A percentile compares a stretch with the other conserved stretches of the same genome.
phyloP scores from a whole-genome alignment of 92 coral and sea anemone species.

The Porites divaricata region DNA sequence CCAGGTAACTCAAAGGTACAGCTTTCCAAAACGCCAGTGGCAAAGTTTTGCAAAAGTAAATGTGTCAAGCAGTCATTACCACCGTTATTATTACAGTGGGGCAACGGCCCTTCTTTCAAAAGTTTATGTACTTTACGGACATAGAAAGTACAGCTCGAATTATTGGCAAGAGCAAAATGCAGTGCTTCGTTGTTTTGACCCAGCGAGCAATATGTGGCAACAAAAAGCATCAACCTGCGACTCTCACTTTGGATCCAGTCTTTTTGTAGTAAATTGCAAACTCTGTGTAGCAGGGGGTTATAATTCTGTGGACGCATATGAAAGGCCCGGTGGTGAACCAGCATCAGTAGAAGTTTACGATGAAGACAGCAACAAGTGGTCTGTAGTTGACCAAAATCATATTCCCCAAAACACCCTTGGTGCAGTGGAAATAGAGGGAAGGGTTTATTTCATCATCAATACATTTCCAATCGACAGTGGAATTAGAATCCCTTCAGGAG shows the following conservation, averaged over 20 bases:
- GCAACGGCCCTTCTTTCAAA: background rate
- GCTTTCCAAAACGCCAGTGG: background rate
- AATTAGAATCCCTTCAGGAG: constrained; percentile 43
- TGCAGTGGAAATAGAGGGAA: constrained; percentile 36
- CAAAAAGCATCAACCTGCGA: background rate
- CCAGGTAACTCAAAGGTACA: background rate
- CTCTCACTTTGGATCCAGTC: constrained; percentile 16
- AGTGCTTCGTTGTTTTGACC: constrained; percentile 7
- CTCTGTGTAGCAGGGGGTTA: constrained; percentile 9
- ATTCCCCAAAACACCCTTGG: constrained; percentile 39
- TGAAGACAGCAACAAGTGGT: constrained; percentile 9
- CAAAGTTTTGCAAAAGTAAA: background rate
- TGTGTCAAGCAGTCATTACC: background rate
- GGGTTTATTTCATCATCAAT: constrained; percentile 43
- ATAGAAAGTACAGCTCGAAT: too few species aligned
- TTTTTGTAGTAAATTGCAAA: background rate
- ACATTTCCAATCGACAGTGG: constrained; percentile 44
- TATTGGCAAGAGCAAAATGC: background rate
- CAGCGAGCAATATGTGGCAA: background rate
- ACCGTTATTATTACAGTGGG: background rate
- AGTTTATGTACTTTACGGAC: constrained; percentile 3
- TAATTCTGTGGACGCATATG: accelerated
- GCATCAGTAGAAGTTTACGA: constrained; percentile 32
- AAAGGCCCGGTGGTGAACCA: background rate
- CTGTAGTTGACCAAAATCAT: constrained; percentile 19